These are phyloP conservation scores for Paradoxurus hermaphroditus DNA, from an alignment of 2,113 vertebrate species.

Conservation along the genomic window DNA sequence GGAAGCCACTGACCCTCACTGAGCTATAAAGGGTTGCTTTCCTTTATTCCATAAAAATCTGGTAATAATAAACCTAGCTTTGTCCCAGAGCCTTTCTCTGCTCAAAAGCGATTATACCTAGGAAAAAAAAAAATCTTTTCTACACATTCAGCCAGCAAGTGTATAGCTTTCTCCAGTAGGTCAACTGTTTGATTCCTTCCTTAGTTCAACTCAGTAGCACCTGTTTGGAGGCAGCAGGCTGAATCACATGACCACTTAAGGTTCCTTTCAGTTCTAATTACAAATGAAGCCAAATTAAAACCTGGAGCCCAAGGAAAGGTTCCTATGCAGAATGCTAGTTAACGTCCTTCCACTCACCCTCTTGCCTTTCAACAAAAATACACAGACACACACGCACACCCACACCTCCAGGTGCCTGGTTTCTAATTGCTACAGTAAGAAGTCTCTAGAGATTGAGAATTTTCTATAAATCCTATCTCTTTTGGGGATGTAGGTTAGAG, in stretches of 20 bases:
- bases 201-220: background rate
- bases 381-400: background rate
- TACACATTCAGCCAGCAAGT: background rate
- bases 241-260: background rate
- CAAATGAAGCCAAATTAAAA: constrained; percentile 40
- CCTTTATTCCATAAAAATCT: background rate
- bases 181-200: background rate
- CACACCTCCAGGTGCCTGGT: background rate
- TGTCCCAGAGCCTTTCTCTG: background rate
- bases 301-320: background rate
- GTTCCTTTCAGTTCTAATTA: constrained; percentile 33
- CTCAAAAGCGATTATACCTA: background rate
- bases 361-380: background rate
- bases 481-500: background rate
- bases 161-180: background rate
- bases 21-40: background rate
- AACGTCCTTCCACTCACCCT: background rate
- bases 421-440: background rate
- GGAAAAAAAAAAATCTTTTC: background rate
- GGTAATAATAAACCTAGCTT: background rate
- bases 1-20: background rate
- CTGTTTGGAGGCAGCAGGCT: background rate
- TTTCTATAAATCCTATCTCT: background rate
- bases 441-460: background rate
- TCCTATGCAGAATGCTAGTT: background rate